Conservation (phyloP, 2,888 invertebrate genomes). For the Petrolisthes manimaculis region DNA sequence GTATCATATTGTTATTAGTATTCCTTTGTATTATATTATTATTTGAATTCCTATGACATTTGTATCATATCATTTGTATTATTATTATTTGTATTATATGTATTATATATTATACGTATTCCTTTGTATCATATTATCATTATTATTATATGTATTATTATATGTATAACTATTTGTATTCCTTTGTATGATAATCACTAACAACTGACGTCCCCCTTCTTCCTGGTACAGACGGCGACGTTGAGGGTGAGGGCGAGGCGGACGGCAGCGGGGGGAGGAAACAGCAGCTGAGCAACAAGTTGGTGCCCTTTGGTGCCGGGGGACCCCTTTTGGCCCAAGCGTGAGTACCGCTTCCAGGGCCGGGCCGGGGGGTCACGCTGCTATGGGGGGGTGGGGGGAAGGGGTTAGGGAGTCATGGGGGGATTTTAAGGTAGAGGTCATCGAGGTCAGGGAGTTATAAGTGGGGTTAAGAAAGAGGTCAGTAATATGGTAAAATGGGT, state of each 20-base stretch:
- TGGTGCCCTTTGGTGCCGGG: conserved; percentile 46
- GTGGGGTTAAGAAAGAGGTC: too few species aligned
- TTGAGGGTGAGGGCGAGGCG: conserved; percentile 19
- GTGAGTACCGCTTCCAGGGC: conserved; percentile 30
- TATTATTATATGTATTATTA: background rate
- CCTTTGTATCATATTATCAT: background rate
- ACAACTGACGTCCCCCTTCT: background rate
- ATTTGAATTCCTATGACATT: background rate
- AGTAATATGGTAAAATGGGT: too few species aligned
- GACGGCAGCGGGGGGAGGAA: conserved; percentile 5
- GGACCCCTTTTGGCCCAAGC: conserved; percentile 53
- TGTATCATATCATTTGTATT: background rate
- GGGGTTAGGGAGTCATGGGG: background rate
- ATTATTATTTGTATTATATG: background rate
- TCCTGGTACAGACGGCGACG: conserved; percentile 1
- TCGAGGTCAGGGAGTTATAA: too few species aligned
- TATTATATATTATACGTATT: background rate
- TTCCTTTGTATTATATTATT: too few species aligned
- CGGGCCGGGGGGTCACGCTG: conserved; percentile 3
- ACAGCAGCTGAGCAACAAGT: conserved; percentile 51
- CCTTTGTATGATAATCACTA: background rate
- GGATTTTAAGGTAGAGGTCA: too few species aligned
- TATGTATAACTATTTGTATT: background rate
- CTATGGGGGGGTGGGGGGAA: background rate
- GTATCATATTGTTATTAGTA: too few species aligned